Evolutionary conservation across 2,797 vertebrate genomes (phyloP), one percentile per base, ranked within the genome.

Genomic region (Vespertilio murinus): DNA sequence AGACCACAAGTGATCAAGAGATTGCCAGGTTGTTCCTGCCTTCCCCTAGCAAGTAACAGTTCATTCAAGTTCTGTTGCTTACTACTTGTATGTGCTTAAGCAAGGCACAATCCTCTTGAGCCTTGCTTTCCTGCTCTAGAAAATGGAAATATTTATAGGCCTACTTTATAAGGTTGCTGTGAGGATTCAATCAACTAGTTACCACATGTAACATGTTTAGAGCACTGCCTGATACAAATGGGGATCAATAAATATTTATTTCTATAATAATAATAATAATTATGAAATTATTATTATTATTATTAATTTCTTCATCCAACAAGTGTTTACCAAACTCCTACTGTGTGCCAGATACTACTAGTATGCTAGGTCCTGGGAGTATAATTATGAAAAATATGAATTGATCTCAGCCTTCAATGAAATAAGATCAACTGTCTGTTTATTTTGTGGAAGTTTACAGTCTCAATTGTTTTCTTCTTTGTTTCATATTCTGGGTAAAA

Each of bases 251-350:
- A 92, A 79, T 78, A 35, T 56, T 74, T n/a, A 65, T 79, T 93
- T 20, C 33, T 87, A 16, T 73, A 61, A 33, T 38, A 59, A 18
- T 56, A 70, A 70, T 67, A 92, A 79, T 49, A 77, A 59, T 6
- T 45, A 59, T 38, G 30, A 91, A 59, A 18, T 56, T 70, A 70
- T 67, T 94, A 79, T 49, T 80, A 59, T 6, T 45, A 52, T 38
- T n/a, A 91, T 73, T 94, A 20, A 94, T 69, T 93, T 89, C 64
- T 93, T 96, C 73, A 71, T 82, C 65, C 20, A 71, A 11, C 17
- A 90, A 91, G 42, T 30, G 88, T 78, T 85, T 90, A 71, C 38
- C 91, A 38, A 92, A 12, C 14, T 82, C 35, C 30, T n/a, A 65
- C 22, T 93, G 38, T 64, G 40, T 90, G 28, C 67, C n/a, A 75